Evolutionary conservation across 2,888 invertebrate species (phyloP).

Genomic region (Cacoxenus indagator): DNA sequence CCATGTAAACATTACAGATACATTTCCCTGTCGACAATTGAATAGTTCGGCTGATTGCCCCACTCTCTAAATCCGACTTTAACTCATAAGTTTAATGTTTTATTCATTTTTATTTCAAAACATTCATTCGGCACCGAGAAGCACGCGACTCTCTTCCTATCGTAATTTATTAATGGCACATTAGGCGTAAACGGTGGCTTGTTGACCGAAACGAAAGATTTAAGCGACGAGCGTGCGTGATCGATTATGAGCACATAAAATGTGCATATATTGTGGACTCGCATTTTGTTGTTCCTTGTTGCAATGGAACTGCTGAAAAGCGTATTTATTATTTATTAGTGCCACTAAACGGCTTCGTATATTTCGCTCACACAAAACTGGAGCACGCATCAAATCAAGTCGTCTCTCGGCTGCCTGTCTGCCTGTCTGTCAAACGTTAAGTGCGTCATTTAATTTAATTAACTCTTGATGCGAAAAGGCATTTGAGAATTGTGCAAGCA

Average conservation of each 20-base stretch:
- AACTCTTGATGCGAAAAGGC: slow-evolving; percentile 11
- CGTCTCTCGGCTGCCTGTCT: neutral
- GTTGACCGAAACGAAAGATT: slow-evolving; percentile 44
- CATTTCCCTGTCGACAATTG: too few species aligned
- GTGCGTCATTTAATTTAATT: slow-evolving; percentile 47
- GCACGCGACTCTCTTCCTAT: slow-evolving; percentile 4
- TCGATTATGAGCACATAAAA: neutral
- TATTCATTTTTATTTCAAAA: too few species aligned
- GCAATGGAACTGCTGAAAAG: slow-evolving; percentile 47
- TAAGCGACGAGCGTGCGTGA: slow-evolving; percentile 33
- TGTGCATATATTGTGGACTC: neutral
- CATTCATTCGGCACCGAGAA: too few species aligned
- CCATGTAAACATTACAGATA: too few species aligned
- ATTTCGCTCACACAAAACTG: slow-evolving; percentile 41
- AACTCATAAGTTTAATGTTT: too few species aligned
- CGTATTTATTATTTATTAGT: slow-evolving; percentile 40
- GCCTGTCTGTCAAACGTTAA: slow-evolving; percentile 36
- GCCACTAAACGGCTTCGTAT: slow-evolving; percentile 34
- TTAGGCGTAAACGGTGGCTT: too few species aligned
- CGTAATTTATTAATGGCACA: too few species aligned
- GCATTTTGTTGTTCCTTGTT: neutral
- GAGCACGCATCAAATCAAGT: slow-evolving; percentile 24
- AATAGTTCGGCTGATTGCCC: too few species aligned
- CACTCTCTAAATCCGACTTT: too few species aligned
- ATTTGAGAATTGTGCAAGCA: slow-evolving; percentile 27